Evolutionary conservation across 2,888 invertebrate species (phyloP).

Genomic region (Diarsia brunnea): DNA sequence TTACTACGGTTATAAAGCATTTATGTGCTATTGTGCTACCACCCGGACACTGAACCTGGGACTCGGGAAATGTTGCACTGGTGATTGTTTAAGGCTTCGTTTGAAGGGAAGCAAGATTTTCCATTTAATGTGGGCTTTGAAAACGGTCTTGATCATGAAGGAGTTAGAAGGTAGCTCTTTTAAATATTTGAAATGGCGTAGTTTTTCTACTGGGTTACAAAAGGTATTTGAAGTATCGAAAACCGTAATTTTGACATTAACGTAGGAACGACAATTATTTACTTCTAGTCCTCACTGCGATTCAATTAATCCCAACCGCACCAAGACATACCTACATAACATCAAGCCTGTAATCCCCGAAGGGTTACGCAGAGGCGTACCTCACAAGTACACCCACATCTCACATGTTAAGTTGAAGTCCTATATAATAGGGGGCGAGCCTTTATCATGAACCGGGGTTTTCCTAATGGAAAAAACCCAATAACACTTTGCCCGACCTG

Average conservation of each 20-base stretch:
- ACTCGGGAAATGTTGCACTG: slow-evolving; percentile 47
- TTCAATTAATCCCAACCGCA: slow-evolving; percentile 1
- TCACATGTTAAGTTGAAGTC: too few species aligned
- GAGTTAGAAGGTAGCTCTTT: not conserved
- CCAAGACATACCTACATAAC: not conserved
- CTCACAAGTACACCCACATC: too few species aligned
- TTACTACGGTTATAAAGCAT: slow-evolving; percentile 65
- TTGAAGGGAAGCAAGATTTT: slow-evolving; percentile 11
- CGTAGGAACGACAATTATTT: not conserved
- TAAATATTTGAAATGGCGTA: not conserved
- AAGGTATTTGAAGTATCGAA: not conserved
- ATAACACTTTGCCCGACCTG: too few species aligned
- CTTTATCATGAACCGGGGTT: too few species aligned
- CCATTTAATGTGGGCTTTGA: not conserved
- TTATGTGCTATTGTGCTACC: slow-evolving; percentile 69
- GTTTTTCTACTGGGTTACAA: not conserved
- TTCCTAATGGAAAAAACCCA: too few species aligned
- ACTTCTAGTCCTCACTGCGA: not conserved
- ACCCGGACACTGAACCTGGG: slow-evolving; percentile 64
- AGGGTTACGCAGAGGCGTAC: too few species aligned
- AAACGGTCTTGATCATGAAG: not conserved
- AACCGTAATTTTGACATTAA: not conserved
- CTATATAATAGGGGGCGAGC: too few species aligned
- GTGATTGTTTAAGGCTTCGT: slow-evolving; percentile 29
- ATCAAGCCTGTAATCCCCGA: not conserved